Base-by-base conservation (phyloP, 2,113 vertebrate genomes). In the Xiphophorus couchianus region DNA sequence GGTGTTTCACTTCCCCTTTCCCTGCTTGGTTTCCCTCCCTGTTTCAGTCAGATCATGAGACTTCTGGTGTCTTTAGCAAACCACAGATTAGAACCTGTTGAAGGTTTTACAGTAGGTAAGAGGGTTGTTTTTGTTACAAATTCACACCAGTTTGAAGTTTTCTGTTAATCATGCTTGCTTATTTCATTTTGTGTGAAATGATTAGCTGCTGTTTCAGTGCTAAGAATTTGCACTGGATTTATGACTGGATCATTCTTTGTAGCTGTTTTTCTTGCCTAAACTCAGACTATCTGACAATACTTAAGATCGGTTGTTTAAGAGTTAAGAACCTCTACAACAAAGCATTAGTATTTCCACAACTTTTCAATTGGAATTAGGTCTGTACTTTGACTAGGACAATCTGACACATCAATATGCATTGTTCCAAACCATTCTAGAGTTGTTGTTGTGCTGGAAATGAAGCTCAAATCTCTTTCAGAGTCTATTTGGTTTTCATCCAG, bases 31-130 rank as follows among this genome's bases (percentile, higher is more conserved):
- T 58, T 58, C 62, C 6, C 6, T 62, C 13, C n/a, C n/a, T 54
- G 37, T 68, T 30, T 69, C 19, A 48, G 72, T 44, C 51, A 15
- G 80, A 76, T 88, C 85, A 89, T 71, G 69, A 84, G 87, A 87
- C 80, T 62, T 25, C 10, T 6, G 33, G 1, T 29, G 37, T 10
- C 4, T 33, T 29, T n/a, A 27, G 5, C 31, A 74, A 17, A 76
- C 51, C 33, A 54, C 12, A 67, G 33, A 62, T 9, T 6, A n/a
- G 35, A 69, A 28, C 28, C 29, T 13, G 27, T 7, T 5, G 28
- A 60, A 67, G 27, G 3, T 39, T 35, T 28, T 62, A 25, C 35
- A 73, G 14, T 5, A 71, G 87, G 89, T 89, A 77, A 86, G 86
- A 77, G 14, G 14, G 17, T 29, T 71, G 65, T 66, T 28, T 74